Conservation (phyloP, 1,140 invertebrate species). For the Apis laboriosa region DNA sequence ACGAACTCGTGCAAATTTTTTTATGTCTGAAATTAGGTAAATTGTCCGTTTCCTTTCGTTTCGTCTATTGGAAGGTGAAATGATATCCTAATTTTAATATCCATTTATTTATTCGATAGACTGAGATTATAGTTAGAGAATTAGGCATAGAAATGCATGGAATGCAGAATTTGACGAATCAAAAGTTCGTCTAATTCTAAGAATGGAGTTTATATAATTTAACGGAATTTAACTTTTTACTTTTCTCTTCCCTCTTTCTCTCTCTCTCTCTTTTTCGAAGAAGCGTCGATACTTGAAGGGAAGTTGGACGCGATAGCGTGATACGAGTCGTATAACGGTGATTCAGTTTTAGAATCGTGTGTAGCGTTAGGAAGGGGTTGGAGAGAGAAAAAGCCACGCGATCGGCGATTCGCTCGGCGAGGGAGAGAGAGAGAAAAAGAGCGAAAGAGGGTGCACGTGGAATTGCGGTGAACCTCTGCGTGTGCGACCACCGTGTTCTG, state of each 20-base stretch:
- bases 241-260: neutral
- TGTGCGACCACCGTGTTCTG: conserved; percentile 49
- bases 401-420: conserved; percentile 7
- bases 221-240: too few relatives aligned
- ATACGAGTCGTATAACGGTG: conserved; percentile 10
- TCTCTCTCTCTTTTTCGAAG: neutral
- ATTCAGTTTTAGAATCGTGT: conserved; percentile 29
- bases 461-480: conserved; percentile 58
- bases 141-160: too few relatives aligned
- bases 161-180: too few relatives aligned
- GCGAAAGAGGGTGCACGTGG: conserved; percentile 39
- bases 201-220: too few relatives aligned
- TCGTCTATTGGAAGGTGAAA: too few relatives aligned
- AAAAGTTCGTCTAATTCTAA: too few relatives aligned
- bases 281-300: neutral
- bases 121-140: too few relatives aligned
- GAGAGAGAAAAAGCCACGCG: conserved; percentile 17
- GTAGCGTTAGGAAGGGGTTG: neutral
- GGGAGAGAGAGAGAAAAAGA: conserved; percentile 15
- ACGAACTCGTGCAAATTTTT: too few relatives aligned
- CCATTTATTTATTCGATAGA: too few relatives aligned
- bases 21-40: too few relatives aligned
- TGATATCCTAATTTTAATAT: too few relatives aligned
- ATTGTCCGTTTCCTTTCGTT: too few relatives aligned
- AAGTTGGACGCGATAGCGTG: neutral